phyloP scores from a whole-genome alignment of 2,113 vertebrate genomes.

The Tichodroma muraria region DNA sequence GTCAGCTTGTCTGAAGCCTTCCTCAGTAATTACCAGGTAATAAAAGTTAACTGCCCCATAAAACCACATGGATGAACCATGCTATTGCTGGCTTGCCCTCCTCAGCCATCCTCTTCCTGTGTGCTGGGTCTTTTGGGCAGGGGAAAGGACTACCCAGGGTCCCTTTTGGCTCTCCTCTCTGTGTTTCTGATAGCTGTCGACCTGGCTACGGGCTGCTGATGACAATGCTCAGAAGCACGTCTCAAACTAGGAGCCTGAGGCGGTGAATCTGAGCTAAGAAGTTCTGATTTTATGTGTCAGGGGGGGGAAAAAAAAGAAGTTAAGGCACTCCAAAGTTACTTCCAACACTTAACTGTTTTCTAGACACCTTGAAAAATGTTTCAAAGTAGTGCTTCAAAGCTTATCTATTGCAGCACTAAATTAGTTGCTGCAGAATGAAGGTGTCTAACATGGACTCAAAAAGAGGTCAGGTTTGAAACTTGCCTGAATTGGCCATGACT shows the following conservation, averaged over 20 bases:
- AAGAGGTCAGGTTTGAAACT: neutral
- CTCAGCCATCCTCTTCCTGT: neutral
- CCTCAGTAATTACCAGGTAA: conserved; percentile 48
- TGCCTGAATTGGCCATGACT: neutral
- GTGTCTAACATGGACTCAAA: neutral
- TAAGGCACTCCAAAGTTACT: neutral
- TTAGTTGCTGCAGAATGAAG: neutral
- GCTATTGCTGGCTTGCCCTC: neutral
- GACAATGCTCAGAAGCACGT: neutral
- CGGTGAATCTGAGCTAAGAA: neutral
- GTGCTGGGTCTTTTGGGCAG: neutral
- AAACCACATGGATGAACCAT: conserved; percentile 30
- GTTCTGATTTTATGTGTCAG: neutral
- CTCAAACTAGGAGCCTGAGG: neutral
- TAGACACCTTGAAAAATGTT: neutral
- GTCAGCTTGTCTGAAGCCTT: conserved; percentile 24
- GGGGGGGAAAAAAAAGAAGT: neutral
- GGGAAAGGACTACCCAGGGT: neutral
- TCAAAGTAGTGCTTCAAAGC: neutral
- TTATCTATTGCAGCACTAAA: neutral
- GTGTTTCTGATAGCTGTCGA: neutral
- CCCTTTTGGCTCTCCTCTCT: neutral
- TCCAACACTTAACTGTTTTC: neutral
- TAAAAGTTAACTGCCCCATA: conserved; percentile 48
- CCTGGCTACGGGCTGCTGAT: neutral